Base-by-base conservation (phyloP, 92 coral and sea anemone species). In the Palythoa grandis region DNA sequence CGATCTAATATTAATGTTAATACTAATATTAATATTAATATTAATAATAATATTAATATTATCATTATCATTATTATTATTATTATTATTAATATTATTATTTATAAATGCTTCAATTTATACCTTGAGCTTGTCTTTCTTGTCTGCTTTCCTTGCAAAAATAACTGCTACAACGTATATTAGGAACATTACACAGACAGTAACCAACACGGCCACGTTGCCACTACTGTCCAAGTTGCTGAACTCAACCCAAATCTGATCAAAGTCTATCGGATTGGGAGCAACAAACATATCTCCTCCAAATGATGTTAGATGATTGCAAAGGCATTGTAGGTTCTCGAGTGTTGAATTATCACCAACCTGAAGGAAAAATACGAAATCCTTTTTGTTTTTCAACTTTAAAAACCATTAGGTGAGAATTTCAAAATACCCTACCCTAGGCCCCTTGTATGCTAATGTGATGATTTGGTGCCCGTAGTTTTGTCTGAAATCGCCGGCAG, bases 181-280 rank as follows among this genome's bases (percentile, higher is more conserved):
- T 52, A 82, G 15, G 7, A 90, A 29, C 7, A 77, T 75, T 56
- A 83, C 84, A 16, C 47, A 70, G 61, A 90, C 68, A 67, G 87
- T 79, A 35, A 77, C 83, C 22, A 90, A 69, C 13, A 90, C 90
- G 1, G 90, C 87, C 13, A 82, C 84, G 50, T 90, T 90, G 25
- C 87, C 90, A 17, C 86, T 87, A 7, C 65, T 78, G 2, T 65
- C 72, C 11, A 90, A 63, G 23, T 70, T 86, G 47, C 61, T 76
- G 79, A 90, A 86, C 48, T 88, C 88, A 0, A 23, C 61, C 72
- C 87, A 76, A 52, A 90, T 87, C 60, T 82, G 70, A 65, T 80
- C 83, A 66, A 90, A 87, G 83, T 90, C 91, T 50, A 90, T 87
- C 39, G 91, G 91, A 53, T 87, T 90, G 11, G 93, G 93, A 22